phyloP scores from a whole-genome alignment of 2,113 vertebrate genomes.

The Monopterus albus region DNA sequence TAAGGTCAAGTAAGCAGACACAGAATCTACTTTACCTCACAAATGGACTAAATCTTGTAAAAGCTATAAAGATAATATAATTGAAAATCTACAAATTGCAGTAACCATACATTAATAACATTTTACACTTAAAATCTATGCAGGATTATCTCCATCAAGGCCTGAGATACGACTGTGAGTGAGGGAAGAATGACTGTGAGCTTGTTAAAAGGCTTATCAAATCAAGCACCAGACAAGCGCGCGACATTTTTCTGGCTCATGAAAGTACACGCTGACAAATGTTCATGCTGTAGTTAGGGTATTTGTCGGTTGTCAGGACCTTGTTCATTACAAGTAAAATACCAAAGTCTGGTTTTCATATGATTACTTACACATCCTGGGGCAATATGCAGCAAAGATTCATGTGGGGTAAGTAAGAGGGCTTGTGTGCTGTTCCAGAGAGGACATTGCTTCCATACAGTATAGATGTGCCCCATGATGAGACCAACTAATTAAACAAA shows the following conservation, averaged over 20 bases:
- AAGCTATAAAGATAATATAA: slow-evolving; percentile 74
- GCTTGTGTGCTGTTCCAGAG: slow-evolving; percentile 51
- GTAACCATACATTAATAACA: slow-evolving; percentile 78
- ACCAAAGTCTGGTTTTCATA: slow-evolving; percentile 20
- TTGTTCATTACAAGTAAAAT: slow-evolving; percentile 31
- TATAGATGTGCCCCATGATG: slow-evolving; percentile 74
- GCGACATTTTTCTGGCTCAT: slow-evolving; percentile 44
- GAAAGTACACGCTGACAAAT: slow-evolving; percentile 48
- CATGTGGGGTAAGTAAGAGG: slow-evolving; percentile 42
- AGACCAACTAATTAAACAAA: slow-evolving; percentile 81
- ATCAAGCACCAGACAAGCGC: slow-evolving; percentile 40
- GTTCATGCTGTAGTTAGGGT: slow-evolving; percentile 4
- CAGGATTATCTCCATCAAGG: slow-evolving; percentile 57
- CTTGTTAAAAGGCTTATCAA: slow-evolving; percentile 66
- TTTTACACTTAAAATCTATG: slow-evolving; percentile 69
- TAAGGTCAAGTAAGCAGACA: slow-evolving; percentile 66
- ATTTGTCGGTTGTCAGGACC: slow-evolving; percentile 25
- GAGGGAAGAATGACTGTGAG: slow-evolving; percentile 40
- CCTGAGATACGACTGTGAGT: slow-evolving; percentile 38
- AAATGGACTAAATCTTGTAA: slow-evolving; percentile 75
- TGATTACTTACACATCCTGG: slow-evolving; percentile 27
- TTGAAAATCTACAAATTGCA: slow-evolving; percentile 76
- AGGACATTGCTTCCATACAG: slow-evolving; percentile 68
- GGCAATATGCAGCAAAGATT: slow-evolving; percentile 50
- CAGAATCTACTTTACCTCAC: slow-evolving; percentile 74